These are phyloP conservation scores for Cyclophora punctaria DNA, from an alignment of 2,888 invertebrate genomes.

Conservation along the genomic window DNA sequence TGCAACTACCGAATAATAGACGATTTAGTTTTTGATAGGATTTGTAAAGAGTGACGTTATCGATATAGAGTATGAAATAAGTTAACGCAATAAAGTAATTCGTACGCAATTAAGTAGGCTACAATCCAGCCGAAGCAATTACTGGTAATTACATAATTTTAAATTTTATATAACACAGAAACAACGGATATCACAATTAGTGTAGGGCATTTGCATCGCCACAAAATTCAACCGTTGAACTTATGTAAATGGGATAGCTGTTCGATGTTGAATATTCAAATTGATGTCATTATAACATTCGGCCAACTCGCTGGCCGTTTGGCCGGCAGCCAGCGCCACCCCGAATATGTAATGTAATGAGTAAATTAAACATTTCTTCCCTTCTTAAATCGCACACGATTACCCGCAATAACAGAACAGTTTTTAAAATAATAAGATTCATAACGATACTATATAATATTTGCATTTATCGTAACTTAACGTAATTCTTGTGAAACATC, in stretches of 20 bases:
- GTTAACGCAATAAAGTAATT: no score
- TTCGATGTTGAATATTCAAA: conserved; percentile 75
- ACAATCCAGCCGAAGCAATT: not conserved
- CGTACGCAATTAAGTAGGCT: no score
- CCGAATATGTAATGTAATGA: conserved; percentile 66
- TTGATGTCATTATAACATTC: conserved; percentile 75
- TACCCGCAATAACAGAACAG: conserved; percentile 22
- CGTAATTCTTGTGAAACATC: no score
- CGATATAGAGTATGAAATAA: no score
- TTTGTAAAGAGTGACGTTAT: no score
- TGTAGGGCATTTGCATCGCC: conserved; percentile 64
- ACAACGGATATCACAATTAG: conserved; percentile 64
- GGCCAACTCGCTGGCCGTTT: conserved; percentile 61
- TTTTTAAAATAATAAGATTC: not conserved
- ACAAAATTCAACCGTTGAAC: conserved; percentile 72
- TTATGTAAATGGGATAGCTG: conserved; percentile 71
- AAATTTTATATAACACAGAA: conserved; percentile 30
- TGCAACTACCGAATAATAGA: no score
- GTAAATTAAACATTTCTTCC: conserved; percentile 57
- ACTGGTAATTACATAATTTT: conserved; percentile 14
- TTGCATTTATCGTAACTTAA: conserved; percentile 3
- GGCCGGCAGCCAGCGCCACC: conserved; percentile 59
- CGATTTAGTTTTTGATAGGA: no score
- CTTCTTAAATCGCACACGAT: conserved; percentile 51
- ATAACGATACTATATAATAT: conserved; percentile 27